A percentile compares a stretch with the other conserved stretches of the same genome.
These are phyloP conservation scores for Tricholaema leucomelas DNA, from an alignment of 2,113 vertebrate species.

Conservation along the genomic window DNA sequence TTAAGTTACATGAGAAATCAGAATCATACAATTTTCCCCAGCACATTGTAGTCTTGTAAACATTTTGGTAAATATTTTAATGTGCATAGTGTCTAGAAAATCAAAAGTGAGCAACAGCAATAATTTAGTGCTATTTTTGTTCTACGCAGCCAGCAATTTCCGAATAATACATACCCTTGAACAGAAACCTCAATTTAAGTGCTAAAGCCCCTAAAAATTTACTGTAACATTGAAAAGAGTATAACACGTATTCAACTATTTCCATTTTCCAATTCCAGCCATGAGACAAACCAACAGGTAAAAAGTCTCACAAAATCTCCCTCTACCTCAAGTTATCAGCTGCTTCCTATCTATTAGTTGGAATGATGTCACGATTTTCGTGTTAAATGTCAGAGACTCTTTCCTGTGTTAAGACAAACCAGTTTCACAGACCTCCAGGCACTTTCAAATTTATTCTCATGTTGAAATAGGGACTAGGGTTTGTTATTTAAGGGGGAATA, in stretches of 20 bases:
- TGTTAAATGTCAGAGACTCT: no score
- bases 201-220: background rate
- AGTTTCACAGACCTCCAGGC: fast-evolving
- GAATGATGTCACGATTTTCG: background rate
- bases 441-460: background rate
- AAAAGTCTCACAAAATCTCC: background rate
- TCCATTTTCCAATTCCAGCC: background rate
- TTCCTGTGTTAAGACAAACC: background rate
- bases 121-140: background rate
- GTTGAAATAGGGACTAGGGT: fast-evolving
- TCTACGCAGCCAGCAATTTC: background rate
- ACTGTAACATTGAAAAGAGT: background rate
- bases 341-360: background rate
- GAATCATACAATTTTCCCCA: background rate
- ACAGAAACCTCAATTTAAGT: background rate
- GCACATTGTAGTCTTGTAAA: background rate
- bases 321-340: background rate
- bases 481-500: fast-evolving
- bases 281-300: fast-evolving
- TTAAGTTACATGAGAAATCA: background rate
- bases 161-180: fast-evolving
- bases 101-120: background rate
- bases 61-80: background rate
- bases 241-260: background rate
- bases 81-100: background rate